Conservation (phyloP, 1,140 invertebrate genomes). For the Cherax quadricarinatus region DNA sequence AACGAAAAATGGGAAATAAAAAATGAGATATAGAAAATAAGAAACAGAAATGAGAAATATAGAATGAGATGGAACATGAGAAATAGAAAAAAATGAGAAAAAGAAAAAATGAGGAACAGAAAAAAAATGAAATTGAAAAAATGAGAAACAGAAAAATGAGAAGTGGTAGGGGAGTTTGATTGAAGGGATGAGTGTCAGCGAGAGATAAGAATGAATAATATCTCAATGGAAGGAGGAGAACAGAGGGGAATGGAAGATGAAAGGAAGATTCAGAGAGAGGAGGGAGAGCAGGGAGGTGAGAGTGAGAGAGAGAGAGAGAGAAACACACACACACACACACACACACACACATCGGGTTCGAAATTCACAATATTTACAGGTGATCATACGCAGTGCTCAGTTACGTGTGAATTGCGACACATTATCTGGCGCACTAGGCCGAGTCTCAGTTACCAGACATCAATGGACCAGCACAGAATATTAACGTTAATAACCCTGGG, state of each 20-base stretch:
- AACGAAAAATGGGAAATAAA: neutral
- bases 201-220: slow-evolving; percentile 1
- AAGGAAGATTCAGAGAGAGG: neutral
- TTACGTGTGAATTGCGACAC: no score
- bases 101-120: neutral
- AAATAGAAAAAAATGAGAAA: neutral
- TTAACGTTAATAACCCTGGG: no score
- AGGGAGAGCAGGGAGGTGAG: neutral
- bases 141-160: neutral
- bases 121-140: neutral
- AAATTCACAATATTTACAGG: no score
- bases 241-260: neutral
- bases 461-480: no score
- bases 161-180: neutral
- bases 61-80: neutral
- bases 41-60: neutral
- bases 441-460: no score
- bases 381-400: neutral
- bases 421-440: no score
- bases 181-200: neutral
- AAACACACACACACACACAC: no score
- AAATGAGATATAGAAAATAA: neutral
- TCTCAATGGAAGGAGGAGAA: neutral
- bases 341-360: no score
- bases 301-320: neutral